Evolutionary conservation across 1,140 invertebrate species (phyloP).

Genomic region (Halictus rubicundus): DNA sequence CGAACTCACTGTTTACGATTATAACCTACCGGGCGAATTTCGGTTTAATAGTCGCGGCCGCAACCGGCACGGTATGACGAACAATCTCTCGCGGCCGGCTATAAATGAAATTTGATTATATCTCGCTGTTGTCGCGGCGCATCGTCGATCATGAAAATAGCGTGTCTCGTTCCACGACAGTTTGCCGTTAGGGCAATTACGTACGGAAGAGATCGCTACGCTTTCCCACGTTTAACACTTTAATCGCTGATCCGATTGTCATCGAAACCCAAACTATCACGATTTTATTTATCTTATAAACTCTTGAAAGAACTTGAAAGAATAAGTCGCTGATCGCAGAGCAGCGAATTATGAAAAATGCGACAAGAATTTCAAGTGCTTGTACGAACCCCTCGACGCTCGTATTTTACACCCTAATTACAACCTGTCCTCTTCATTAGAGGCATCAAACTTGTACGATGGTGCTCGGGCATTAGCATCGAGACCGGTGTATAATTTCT

Average conservation of each 20-base stretch:
- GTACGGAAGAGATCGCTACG: not conserved
- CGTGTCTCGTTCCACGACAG: not conserved
- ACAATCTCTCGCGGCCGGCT: constrained; percentile 35
- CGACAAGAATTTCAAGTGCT: too few species aligned
- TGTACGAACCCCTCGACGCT: not conserved
- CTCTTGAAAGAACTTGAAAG: too few species aligned
- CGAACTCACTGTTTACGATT: constrained; percentile 60
- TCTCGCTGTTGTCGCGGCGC: constrained; percentile 2
- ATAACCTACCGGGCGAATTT: constrained; percentile 60
- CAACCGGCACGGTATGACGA: constrained; percentile 24
- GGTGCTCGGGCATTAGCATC: not conserved
- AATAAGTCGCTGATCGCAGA: too few species aligned
- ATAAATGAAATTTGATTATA: constrained; percentile 52
- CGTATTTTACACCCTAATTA: not conserved
- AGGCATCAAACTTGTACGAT: not conserved
- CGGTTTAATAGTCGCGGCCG: constrained; percentile 49
- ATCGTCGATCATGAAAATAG: constrained; percentile 14
- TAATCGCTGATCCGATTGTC: too few species aligned
- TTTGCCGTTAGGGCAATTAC: constrained; percentile 16
- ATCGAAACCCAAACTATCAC: too few species aligned
- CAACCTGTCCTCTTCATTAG: not conserved
- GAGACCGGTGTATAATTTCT: not conserved
- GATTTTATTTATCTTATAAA: too few species aligned
- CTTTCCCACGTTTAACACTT: not conserved
- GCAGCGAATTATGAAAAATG: too few species aligned